Evolutionary conservation across 1,140 invertebrate species (phyloP), one percentile per base, ranked within the genome.

Genomic region (Drosophila nannoptera): DNA sequence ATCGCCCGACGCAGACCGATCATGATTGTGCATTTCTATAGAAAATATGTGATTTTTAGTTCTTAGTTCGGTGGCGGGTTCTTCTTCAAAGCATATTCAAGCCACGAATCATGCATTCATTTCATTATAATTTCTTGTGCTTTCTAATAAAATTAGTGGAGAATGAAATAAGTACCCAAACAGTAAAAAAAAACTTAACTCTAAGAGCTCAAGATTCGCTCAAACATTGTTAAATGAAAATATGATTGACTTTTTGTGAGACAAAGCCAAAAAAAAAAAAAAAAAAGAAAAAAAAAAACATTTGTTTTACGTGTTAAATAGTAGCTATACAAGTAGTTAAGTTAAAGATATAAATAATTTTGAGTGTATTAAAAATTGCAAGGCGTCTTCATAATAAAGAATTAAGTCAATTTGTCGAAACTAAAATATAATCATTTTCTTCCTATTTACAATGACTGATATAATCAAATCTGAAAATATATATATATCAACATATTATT

Each of bases 11-110:
- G 11, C 29, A 33, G 32, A 45, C 16, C 42, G 45, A 29, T 7
- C 38, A 29, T 38, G 43, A 61, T 46, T 52, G 43, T 50, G 63
- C 70, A 84, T 84, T 75, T 74, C 63, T 43, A 46, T 52, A 50
- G 35, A 61, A 55, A 55, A 68, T 81, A 86, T 84, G 81, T 84
- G 81, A 84, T 84, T 81, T 73, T 84, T 84, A 84, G 77, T 84
- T 84, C 61, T 74, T 84, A 86, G 81, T 75, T 62, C 64, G 81
- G 81, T 84, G 81, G 77, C 70, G 81, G 81, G 81, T 61, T 67
- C 29, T 56, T 22, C 22, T 22, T 22, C 22, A 22, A 50, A 65
- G 35, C 11, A 48, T 56, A 7, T 11, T 48, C 12, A 52, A 1
- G 22, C 33, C 8, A 12, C 14, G 38, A 50, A 59, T 61, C 36